A percentile compares a stretch with the other conserved stretches of the same genome.
Conservation (phyloP, 1,140 invertebrate species). For the Drosophila kanapiae region DNA sequence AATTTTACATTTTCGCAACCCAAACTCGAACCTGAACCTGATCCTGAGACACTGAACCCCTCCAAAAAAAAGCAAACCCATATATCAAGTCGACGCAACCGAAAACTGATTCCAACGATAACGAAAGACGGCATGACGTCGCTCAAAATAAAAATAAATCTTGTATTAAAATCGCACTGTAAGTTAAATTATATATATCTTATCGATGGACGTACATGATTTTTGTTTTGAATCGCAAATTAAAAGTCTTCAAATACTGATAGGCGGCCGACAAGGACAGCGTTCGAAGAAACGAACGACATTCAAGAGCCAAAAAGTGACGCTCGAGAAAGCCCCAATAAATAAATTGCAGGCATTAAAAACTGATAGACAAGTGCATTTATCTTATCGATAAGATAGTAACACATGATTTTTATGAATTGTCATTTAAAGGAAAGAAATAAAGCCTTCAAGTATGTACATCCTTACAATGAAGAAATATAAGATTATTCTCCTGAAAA, state of each 20-base stretch:
- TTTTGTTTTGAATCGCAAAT: slow-evolving; percentile 30
- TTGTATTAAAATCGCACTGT: slow-evolving; percentile 5
- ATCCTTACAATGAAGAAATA: too few relatives aligned
- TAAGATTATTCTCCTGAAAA: too few relatives aligned
- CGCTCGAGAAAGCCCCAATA: slow-evolving; percentile 4
- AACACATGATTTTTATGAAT: not conserved
- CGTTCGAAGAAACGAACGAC: not conserved
- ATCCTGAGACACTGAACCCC: slow-evolving; percentile 25
- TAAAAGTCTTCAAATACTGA: slow-evolving; percentile 20
- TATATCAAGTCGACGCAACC: slow-evolving; percentile 30
- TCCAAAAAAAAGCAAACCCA: slow-evolving; percentile 3
- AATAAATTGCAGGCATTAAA: slow-evolving; percentile 16
- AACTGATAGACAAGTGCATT: slow-evolving; percentile 28
- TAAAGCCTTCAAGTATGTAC: not conserved
- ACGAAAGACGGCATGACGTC: slow-evolving; percentile 29
- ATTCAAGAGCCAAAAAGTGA: slow-evolving; percentile 9
- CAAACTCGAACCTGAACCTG: slow-evolving; percentile 31
- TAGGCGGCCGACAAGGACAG: slow-evolving; percentile 1
- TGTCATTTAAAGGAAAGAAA: slow-evolving; percentile 6
- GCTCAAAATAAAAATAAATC: slow-evolving; percentile 32
- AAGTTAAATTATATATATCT: slow-evolving; percentile 22
- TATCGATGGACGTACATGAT: slow-evolving; percentile 25
- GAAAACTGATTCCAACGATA: slow-evolving; percentile 31
- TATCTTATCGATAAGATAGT: slow-evolving; percentile 16
- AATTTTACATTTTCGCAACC: slow-evolving; percentile 55